Conservation (phyloP, 1,140 invertebrate species). For the Penaeus japonicus region DNA sequence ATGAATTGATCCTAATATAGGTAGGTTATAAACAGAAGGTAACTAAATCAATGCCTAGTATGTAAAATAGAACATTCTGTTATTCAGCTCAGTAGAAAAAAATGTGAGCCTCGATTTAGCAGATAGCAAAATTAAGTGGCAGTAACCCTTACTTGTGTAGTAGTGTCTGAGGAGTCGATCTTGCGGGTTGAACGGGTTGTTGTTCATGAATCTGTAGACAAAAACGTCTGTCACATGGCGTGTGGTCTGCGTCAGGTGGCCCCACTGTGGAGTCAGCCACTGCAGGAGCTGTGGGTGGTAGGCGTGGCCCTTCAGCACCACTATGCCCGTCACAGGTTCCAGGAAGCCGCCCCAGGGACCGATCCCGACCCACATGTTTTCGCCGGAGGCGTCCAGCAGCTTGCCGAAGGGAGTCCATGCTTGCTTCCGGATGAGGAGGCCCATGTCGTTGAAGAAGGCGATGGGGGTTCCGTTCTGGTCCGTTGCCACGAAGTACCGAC, state of each 20-base stretch:
- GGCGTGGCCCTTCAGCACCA: slow-evolving; percentile 63
- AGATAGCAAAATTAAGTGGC: too few relatives aligned
- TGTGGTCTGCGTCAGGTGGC: slow-evolving; percentile 73
- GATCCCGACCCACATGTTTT: slow-evolving; percentile 88
- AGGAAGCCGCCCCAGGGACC: slow-evolving; percentile 82
- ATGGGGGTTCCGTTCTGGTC: slow-evolving; percentile 93
- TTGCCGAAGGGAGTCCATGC: slow-evolving; percentile 88
- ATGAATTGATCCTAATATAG: too few relatives aligned
- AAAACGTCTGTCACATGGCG: slow-evolving; percentile 56
- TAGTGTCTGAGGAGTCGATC: slow-evolving; percentile 23
- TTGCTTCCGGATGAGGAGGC: slow-evolving; percentile 89
- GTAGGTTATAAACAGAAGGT: too few relatives aligned
- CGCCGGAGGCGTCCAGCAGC: slow-evolving; percentile 89
- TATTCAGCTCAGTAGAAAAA: too few relatives aligned
- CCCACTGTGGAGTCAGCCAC: slow-evolving; percentile 94
- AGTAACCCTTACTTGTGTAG: slow-evolving; percentile 38
- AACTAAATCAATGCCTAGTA: too few relatives aligned
- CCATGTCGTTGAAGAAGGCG: slow-evolving; percentile 88
- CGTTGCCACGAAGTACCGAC: slow-evolving; percentile 87
- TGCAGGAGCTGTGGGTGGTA: slow-evolving; percentile 93
- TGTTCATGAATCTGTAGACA: slow-evolving; percentile 85
- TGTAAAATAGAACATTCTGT: too few relatives aligned
- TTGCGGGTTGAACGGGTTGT: slow-evolving; percentile 83
- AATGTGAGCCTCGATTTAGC: too few relatives aligned
- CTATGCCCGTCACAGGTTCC: slow-evolving; percentile 77